Conservation (phyloP, 64 coral and sea anemone species). For the Dendronephthya gigantea region DNA sequence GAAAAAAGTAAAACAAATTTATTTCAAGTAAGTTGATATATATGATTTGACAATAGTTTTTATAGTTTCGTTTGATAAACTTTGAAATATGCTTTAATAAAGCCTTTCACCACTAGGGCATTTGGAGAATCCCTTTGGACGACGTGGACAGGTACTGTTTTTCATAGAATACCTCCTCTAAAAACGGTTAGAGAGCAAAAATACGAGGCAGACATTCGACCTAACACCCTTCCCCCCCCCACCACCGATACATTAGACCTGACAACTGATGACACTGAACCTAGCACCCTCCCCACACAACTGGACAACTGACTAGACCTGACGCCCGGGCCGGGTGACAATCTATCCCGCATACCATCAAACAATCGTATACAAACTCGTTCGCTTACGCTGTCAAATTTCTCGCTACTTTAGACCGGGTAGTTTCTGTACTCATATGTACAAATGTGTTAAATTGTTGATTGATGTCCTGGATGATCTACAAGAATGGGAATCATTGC, state of each 20-base stretch:
- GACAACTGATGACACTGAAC: too few species aligned
- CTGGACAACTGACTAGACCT: too few species aligned
- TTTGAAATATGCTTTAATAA: neutral
- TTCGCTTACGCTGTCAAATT: neutral
- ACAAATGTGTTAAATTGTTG: conserved; percentile 80
- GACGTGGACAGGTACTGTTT: neutral
- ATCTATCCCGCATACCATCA: neutral
- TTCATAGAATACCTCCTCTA: neutral
- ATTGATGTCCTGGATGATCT: conserved; percentile 70
- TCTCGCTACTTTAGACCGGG: conserved; percentile 47
- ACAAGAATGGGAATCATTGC: conserved; percentile 78
- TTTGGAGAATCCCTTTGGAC: neutral
- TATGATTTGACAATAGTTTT: too few species aligned
- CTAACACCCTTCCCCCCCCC: too few species aligned
- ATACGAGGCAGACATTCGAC: too few species aligned
- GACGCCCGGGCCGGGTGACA: too few species aligned
- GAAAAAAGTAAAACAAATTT: conserved; percentile 93
- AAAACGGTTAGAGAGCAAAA: too few species aligned
- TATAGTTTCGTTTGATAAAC: neutral
- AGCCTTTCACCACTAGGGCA: neutral
- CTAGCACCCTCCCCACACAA: too few species aligned
- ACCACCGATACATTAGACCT: too few species aligned
- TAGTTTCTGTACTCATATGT: conserved; percentile 90
- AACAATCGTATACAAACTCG: neutral
- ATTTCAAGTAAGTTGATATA: conserved; percentile 71